Conservation (phyloP, 2,888 invertebrate species). For the Galeopsomyia nigrocyanea region DNA sequence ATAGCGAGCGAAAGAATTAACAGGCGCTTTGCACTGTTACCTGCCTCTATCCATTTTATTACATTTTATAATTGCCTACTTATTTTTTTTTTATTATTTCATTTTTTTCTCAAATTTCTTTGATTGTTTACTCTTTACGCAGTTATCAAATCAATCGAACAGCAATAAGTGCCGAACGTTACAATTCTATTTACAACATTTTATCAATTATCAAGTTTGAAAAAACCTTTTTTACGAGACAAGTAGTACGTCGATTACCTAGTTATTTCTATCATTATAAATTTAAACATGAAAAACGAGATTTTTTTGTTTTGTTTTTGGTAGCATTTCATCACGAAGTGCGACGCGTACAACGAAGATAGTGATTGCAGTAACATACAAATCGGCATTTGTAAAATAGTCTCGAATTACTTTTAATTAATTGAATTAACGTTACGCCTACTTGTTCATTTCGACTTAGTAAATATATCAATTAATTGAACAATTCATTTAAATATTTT, state of each 20-base stretch:
- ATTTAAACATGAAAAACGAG: too few species aligned
- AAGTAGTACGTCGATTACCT: constrained; percentile 16
- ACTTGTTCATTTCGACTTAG: constrained; percentile 17
- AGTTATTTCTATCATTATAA: too few species aligned
- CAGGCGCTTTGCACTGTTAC: constrained; percentile 33
- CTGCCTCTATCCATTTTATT: constrained; percentile 34
- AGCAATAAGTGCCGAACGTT: constrained; percentile 14
- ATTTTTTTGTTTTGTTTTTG: too few species aligned
- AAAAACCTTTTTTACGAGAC: constrained; percentile 14
- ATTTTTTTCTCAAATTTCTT: constrained; percentile 13
- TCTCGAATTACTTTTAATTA: constrained; percentile 23
- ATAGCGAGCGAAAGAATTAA: constrained; percentile 34
- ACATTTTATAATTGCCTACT: neutral
- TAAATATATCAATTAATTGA: constrained; percentile 7
- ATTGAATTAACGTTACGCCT: constrained; percentile 23
- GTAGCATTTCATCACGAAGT: constrained; percentile 7
- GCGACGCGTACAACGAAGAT: constrained; percentile 20
- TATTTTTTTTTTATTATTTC: constrained; percentile 16
- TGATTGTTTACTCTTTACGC: constrained; percentile 14
- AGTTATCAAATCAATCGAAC: constrained; percentile 17
- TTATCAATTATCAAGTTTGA: constrained; percentile 10
- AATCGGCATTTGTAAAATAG: constrained; percentile 22
- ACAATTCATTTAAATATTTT: constrained; percentile 20
- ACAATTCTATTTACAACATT: constrained; percentile 37
- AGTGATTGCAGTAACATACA: constrained; percentile 18